Percentiles rank a stretch among this genome's conserved stretches.
These are phyloP conservation scores for Garrulus glandarius DNA, from an alignment of 2,797 vertebrate genomes.

Conservation along the genomic window DNA sequence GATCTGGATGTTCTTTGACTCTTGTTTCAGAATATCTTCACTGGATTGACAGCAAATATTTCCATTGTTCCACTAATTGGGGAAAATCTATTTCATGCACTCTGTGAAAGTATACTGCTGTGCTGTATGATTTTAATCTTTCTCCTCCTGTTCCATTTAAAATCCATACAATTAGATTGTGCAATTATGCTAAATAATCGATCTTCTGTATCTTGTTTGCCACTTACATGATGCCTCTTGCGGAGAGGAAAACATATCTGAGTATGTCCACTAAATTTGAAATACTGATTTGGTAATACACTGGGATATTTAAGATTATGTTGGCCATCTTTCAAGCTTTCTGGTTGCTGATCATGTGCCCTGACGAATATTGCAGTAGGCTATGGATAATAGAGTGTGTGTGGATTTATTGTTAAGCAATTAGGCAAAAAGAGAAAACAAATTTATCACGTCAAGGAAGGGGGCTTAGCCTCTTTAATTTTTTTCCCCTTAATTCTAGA, in stretches of 20 bases:
- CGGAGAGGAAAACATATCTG: conserved; percentile 46
- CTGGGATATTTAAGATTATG: conserved; percentile 58
- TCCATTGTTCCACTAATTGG: conserved; percentile 48
- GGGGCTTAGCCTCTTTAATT: background rate
- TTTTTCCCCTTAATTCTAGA: background rate
- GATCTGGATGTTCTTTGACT: conserved; percentile 34
- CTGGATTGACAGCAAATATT: conserved; percentile 52
- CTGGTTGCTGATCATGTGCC: conserved; percentile 47
- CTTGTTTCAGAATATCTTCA: conserved; percentile 41
- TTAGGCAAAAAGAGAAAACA: conserved; percentile 53
- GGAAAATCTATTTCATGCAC: conserved; percentile 51
- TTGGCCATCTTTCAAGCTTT: conserved; percentile 52
- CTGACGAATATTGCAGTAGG: conserved; percentile 27
- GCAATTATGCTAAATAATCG: conserved; percentile 68
- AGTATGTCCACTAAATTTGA: conserved; percentile 57
- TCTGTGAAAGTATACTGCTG: conserved; percentile 61
- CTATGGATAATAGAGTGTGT: conserved; percentile 26
- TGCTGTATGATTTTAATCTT: conserved; percentile 58
- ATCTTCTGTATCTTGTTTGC: conserved; percentile 53
- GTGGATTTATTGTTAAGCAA: conserved; percentile 48
- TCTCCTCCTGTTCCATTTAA: conserved; percentile 58
- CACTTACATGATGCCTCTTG: conserved; percentile 48
- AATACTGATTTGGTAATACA: conserved; percentile 63
- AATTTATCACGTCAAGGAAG: background rate
- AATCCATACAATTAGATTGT: conserved; percentile 58